Conservation (phyloP, 2,113 vertebrate genomes). For the Petromus typicus region DNA sequence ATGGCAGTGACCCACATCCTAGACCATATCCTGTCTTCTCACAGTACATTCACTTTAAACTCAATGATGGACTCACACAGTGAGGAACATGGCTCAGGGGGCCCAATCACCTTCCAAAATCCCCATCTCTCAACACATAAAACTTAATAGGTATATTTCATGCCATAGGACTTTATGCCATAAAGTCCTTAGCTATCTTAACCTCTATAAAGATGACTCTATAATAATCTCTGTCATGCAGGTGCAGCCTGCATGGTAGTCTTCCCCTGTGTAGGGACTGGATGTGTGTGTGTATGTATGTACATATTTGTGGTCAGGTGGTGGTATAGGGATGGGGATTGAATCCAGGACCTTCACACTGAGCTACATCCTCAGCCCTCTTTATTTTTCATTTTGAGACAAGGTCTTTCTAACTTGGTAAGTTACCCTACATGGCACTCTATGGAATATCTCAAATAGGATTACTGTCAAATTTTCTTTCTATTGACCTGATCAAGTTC, state of each 20-base stretch:
- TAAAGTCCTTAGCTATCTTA: slow-evolving; percentile 67
- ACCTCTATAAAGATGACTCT: slow-evolving; percentile 79
- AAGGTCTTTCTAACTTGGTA: not conserved
- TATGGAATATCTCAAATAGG: slow-evolving; percentile 80
- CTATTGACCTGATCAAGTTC: slow-evolving; percentile 79
- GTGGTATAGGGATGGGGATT: not conserved
- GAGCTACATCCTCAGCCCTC: not conserved
- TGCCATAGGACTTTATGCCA: too few relatives aligned
- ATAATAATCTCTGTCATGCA: slow-evolving; percentile 80
- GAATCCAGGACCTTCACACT: not conserved
- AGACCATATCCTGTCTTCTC: too few relatives aligned
- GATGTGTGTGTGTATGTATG: too few relatives aligned
- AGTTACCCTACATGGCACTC: slow-evolving; percentile 67
- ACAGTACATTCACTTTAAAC: too few relatives aligned
- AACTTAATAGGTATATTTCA: too few relatives aligned
- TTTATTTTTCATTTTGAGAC: not conserved
- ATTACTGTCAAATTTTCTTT: slow-evolving; percentile 82
- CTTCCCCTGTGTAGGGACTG: slow-evolving; percentile 31
- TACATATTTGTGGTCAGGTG: too few relatives aligned
- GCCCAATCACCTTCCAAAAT: too few relatives aligned
- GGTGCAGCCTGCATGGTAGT: slow-evolving; percentile 77
- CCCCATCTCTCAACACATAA: too few relatives aligned
- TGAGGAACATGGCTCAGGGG: too few relatives aligned
- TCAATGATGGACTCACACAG: too few relatives aligned
- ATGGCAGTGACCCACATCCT: too few relatives aligned